Conservation (phyloP, 1,140 invertebrate genomes). For the Drosophila orosa region DNA sequence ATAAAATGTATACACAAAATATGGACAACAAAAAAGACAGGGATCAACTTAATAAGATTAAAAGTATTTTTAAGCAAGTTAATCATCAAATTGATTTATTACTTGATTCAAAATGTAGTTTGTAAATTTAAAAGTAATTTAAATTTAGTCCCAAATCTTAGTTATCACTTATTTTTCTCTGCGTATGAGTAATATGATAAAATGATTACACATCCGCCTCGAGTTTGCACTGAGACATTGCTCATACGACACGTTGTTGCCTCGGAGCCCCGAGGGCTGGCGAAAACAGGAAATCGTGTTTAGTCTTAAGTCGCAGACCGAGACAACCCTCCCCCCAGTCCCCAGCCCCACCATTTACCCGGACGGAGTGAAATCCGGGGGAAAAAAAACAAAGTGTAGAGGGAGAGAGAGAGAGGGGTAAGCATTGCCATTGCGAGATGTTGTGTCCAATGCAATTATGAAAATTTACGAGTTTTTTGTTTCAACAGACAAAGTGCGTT, state of each 20-base stretch:
- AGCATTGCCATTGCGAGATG: conserved; percentile 40
- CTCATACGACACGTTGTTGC: conserved; percentile 76
- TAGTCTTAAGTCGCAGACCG: conserved; percentile 66
- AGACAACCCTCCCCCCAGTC: background rate
- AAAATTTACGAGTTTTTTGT: conserved; percentile 77
- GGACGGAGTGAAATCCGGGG: conserved; percentile 4
- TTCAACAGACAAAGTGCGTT: conserved; percentile 52
- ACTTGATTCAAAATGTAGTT: no score
- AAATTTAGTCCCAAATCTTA: background rate
- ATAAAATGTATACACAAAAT: no score
- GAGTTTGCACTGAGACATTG: conserved; percentile 80
- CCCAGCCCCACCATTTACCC: background rate
- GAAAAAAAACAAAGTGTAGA: conserved; percentile 2
- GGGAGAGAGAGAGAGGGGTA: background rate
- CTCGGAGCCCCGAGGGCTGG: conserved; percentile 41
- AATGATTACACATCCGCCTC: conserved; percentile 80
- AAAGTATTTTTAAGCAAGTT: no score
- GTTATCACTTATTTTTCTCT: background rate
- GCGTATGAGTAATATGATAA: conserved; percentile 73
- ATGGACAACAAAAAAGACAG: no score
- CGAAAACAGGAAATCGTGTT: conserved; percentile 70
- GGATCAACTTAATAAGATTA: no score
- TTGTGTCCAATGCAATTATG: conserved; percentile 74
- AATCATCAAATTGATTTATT: no score
- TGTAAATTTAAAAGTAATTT: background rate